Evolutionary conservation across 2,888 invertebrate species (phyloP).

Genomic region (Drosophila nr. perissopoda): DNA sequence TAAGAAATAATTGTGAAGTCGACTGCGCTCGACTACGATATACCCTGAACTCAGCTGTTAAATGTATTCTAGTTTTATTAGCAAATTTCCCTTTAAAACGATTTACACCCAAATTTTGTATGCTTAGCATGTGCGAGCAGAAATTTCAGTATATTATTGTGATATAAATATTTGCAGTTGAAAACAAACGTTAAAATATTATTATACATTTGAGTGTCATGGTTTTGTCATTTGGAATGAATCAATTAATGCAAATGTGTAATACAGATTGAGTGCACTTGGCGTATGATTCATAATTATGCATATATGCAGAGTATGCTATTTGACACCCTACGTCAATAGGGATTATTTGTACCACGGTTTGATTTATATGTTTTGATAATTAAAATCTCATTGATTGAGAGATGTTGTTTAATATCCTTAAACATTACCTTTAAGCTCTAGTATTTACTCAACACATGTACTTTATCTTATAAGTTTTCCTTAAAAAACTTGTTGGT

Average conservation of each 20-base stretch:
- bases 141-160: slow-evolving; percentile 27
- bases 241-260: slow-evolving; percentile 42
- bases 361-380: not conserved
- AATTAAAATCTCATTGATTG: not conserved
- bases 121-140: slow-evolving; percentile 1
- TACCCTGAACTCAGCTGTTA: too few species aligned
- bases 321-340: not conserved
- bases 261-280: slow-evolving; percentile 1
- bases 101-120: slow-evolving; percentile 7
- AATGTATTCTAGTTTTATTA: too few species aligned
- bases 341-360: not conserved
- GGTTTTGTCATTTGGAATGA: slow-evolving; percentile 23
- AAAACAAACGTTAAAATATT: slow-evolving; percentile 25
- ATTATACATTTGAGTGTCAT: slow-evolving; percentile 41
- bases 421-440: not conserved
- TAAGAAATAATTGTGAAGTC: too few species aligned
- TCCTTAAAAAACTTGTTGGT: slow-evolving; percentile 8
- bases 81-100: too few species aligned
- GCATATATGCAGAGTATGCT: slow-evolving; percentile 32
- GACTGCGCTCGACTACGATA: too few species aligned
- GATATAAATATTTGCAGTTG: slow-evolving; percentile 19
- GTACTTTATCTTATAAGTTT: not conserved
- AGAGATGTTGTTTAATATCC: not conserved
- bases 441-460: not conserved
- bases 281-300: slow-evolving; percentile 61